Evolutionary conservation across 2,113 vertebrate genomes (phyloP).

Genomic region (Strigops habroptila): DNA sequence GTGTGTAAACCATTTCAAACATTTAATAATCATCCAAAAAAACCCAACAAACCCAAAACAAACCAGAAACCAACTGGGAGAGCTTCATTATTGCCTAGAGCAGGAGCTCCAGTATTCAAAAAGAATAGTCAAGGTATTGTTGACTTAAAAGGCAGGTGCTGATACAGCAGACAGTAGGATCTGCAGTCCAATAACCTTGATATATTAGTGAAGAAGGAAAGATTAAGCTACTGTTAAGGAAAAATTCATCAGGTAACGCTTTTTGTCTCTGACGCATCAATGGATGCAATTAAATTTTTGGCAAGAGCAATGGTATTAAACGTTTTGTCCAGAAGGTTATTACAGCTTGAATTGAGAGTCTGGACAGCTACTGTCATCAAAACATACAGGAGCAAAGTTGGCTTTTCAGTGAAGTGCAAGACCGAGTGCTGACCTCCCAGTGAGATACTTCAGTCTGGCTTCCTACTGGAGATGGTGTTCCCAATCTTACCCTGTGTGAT

Average conservation of each 20-base stretch:
- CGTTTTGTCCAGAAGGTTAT: constrained; percentile 42
- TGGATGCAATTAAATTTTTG: constrained; percentile 51
- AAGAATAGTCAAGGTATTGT: neutral
- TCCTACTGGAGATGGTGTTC: neutral
- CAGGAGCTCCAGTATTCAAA: neutral
- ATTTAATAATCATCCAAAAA: neutral
- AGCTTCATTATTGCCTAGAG: neutral
- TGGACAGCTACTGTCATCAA: neutral
- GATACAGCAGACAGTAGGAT: neutral
- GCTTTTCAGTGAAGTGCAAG: neutral
- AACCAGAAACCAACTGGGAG: neutral
- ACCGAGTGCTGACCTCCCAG: neutral
- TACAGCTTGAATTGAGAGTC: neutral
- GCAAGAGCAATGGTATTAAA: neutral
- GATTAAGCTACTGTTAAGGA: neutral
- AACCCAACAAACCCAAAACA: neutral
- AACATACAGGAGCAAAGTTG: neutral
- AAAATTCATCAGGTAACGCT: neutral
- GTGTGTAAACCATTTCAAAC: neutral
- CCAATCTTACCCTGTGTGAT: rapidly evolving
- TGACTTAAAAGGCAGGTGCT: neutral
- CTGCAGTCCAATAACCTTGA: neutral
- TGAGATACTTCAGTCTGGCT: neutral
- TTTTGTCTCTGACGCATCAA: constrained; percentile 46
- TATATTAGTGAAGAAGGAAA: neutral